These are phyloP conservation scores for Sycophaga agraensis DNA, from an alignment of 1,140 invertebrate genomes.

Conservation along the genomic window DNA sequence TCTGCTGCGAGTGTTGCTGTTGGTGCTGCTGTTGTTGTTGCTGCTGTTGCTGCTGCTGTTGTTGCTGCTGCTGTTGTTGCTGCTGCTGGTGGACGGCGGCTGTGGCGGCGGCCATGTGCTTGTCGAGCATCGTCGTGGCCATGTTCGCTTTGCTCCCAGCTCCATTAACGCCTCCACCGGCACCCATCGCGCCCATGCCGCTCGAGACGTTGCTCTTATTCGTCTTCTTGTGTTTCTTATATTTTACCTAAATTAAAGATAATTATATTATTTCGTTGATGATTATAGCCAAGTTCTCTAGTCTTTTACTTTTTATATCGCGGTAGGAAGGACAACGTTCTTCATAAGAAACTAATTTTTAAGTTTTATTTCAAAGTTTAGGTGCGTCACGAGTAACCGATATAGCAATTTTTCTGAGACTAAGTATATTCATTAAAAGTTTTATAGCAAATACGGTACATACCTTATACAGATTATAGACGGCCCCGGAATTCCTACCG, in stretches of 20 bases:
- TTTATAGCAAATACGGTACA: no score
- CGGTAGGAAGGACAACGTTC: no score
- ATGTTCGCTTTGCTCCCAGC: conserved; percentile 50
- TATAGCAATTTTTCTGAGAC: no score
- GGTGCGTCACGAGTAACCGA: no score
- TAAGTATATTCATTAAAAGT: no score
- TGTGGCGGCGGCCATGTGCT: conserved; percentile 51
- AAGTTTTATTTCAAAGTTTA: no score
- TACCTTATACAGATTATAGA: conserved; percentile 99
- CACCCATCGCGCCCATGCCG: conserved; percentile 35
- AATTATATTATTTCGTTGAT: no score
- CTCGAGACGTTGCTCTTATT: conserved; percentile 61
- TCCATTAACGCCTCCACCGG: conserved; percentile 52
- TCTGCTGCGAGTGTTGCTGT: conserved; percentile 47
- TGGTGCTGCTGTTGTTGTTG: conserved; percentile 54
- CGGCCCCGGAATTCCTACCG: conserved; percentile 95
- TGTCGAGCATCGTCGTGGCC: conserved; percentile 58
- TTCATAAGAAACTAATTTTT: no score
- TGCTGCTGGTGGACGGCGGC: conserved; percentile 51
- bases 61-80: conserved; percentile 41
- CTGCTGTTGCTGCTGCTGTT: conserved; percentile 46
- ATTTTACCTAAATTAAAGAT: conserved; percentile 95
- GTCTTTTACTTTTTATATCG: no score
- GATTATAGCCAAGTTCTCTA: no score
- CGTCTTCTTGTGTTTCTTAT: conserved; percentile 94